Base-by-base conservation (phyloP, 2,113 vertebrate genomes). In the Pachycephala philippinensis region DNA sequence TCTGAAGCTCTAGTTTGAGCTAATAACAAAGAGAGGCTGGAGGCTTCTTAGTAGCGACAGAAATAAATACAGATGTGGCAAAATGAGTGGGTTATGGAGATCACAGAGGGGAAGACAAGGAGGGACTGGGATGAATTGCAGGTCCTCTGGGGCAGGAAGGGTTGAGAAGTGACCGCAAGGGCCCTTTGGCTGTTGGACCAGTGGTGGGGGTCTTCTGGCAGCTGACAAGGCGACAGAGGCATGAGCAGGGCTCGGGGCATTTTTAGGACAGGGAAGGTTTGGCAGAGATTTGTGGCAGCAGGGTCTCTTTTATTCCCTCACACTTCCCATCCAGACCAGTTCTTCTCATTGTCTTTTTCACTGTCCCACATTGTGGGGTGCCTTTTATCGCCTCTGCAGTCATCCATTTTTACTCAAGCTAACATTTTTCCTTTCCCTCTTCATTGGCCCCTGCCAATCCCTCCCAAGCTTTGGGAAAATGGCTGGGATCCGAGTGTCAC, bases 1-100 rank as follows among this genome's bases (percentile, higher is more conserved):
- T 92, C 64, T 74, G 54, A 65, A 89, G 63, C 33, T 93, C n/a
- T 90, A 19, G 14, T 74, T 90, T 84, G 90, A 66, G 44, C 33
- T 70, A 93, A 20, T 77, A 84, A 22, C 28, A 70, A 82, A 31
- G 83, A 86, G 30, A 37, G 21, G 26, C 7, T 92, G 75, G 10
- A 81, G 45, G 15, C 27, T 83, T 90, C 61, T 57, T 22, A 65
- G 20, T 22, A 47, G 9, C 44, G 16, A 21, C 35, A 66, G 54
- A 63, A 93, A 65, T n/a, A 54, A 83, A 57, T 66, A 65, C 33
- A 61, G 39, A 53, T 83, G 28, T 60, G 71, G 59, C n/a, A 92
- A 69, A 85, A 65, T 61, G 30, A 70, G 16, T 0, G 2, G 12
- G 15, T 69, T 95, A 33, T 93, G 64, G 33, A 85, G 59, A 74